These are phyloP conservation scores for Heliconius nattereri DNA, from an alignment of 1,140 invertebrate genomes.

Conservation along the genomic window DNA sequence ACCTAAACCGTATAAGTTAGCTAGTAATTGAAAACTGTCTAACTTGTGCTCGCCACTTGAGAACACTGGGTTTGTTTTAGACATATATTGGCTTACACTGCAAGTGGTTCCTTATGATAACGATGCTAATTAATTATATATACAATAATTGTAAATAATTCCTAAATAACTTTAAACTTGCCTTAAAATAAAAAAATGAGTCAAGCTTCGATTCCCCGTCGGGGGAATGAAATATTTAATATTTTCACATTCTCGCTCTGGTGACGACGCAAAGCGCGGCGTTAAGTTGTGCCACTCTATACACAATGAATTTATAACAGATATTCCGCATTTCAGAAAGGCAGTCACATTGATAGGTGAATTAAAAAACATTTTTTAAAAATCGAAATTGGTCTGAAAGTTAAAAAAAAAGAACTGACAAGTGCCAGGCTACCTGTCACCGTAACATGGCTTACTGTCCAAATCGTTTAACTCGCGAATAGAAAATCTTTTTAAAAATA, in stretches of 20 bases:
- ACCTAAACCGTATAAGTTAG: conserved; percentile 42
- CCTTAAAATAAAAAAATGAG: too few species aligned
- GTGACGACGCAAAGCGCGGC: too few species aligned
- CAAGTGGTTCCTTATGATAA: conserved; percentile 6
- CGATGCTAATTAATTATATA: background rate
- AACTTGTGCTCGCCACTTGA: conserved; percentile 41
- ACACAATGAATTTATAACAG: background rate
- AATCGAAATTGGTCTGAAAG: background rate
- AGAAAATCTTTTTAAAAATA: background rate
- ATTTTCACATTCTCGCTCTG: too few species aligned
- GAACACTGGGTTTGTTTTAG: conserved; percentile 32
- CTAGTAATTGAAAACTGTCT: conserved; percentile 57
- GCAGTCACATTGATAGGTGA: background rate
- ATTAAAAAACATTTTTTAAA: background rate
- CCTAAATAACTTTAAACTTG: too few species aligned
- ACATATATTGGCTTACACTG: conserved; percentile 36
- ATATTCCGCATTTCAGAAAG: background rate
- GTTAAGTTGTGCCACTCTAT: too few species aligned
- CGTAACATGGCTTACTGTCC: conserved; percentile 9
- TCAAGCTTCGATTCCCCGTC: too few species aligned
- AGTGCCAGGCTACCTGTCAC: background rate
- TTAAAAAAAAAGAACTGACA: background rate
- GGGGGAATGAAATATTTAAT: too few species aligned
- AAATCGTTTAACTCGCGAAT: background rate
- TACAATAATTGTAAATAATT: too few species aligned